Conservation (phyloP, 1,140 invertebrate species). For the Drosophila nikananu region DNA sequence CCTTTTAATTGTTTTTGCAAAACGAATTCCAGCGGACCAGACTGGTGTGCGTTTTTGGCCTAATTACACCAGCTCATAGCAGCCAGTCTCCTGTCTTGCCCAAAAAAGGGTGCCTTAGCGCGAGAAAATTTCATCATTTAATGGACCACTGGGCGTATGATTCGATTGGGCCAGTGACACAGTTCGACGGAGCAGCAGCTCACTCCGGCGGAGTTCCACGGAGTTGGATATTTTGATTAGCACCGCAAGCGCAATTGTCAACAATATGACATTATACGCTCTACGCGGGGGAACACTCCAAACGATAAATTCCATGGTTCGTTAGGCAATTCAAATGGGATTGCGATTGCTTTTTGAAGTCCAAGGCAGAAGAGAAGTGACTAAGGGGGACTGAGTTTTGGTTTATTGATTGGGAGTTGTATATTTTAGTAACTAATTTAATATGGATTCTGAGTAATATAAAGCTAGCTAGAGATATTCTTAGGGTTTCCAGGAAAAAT, state of each 20-base stretch:
- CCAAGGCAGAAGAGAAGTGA: neutral
- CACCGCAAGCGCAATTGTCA: conserved; percentile 62
- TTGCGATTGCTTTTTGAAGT: conserved; percentile 62
- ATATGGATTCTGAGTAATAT: neutral
- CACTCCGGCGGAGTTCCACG: conserved; percentile 13
- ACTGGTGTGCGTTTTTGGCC: conserved; percentile 64
- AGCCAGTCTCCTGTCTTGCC: conserved; percentile 2
- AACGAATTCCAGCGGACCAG: conserved; percentile 54
- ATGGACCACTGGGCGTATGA: conserved; percentile 81
- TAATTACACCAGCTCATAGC: conserved; percentile 63
- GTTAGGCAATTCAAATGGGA: conserved; percentile 75
- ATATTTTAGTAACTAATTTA: conserved; percentile 15
- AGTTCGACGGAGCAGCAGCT: conserved; percentile 46
- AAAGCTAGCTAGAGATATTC: too few species aligned
- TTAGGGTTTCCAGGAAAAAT: neutral
- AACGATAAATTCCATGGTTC: conserved; percentile 62
- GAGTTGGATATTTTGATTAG: conserved; percentile 83
- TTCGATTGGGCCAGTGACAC: conserved; percentile 81
- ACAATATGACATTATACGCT: conserved; percentile 59
- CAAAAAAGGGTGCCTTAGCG: conserved; percentile 22
- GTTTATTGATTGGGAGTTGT: neutral
- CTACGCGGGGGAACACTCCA: conserved; percentile 10
- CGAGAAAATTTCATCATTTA: conserved; percentile 78
- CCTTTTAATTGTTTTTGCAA: conserved; percentile 82
- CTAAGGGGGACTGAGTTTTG: neutral